These are phyloP conservation scores for Onychorhynchus coronatus DNA, from an alignment of 2,113 vertebrate species.

Conservation along the genomic window DNA sequence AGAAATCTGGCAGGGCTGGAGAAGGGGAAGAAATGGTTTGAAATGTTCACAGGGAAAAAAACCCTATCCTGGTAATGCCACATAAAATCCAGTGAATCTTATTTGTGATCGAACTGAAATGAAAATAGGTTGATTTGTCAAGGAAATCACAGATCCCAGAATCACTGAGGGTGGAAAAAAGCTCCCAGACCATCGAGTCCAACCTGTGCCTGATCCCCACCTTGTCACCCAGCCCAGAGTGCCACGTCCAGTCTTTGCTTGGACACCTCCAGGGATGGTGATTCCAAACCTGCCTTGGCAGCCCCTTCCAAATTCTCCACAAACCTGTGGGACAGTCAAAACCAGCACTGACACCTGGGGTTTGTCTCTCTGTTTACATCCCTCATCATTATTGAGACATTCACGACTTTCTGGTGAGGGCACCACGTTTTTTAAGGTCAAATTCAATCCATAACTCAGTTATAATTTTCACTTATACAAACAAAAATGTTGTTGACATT, in stretches of 20 bases:
- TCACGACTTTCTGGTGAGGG: not conserved
- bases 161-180: not conserved
- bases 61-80: not conserved
- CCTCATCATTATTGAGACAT: fast-evolving
- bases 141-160: not conserved
- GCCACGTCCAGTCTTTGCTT: not conserved
- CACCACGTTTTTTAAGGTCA: not conserved
- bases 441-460: not conserved
- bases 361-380: not conserved
- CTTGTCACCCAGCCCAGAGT: not conserved
- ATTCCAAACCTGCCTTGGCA: not conserved
- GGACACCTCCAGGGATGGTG: not conserved
- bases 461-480: not conserved
- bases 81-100: not conserved
- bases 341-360: not conserved
- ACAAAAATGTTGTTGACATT: not conserved
- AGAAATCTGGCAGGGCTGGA: not conserved
- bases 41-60: not conserved
- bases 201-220: not conserved
- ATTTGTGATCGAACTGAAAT: not conserved
- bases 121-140: not conserved
- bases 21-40: not conserved
- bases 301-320: not conserved
- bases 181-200: not conserved
- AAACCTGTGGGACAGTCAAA: not conserved